These are phyloP conservation scores for Falco naumanni DNA, from an alignment of 2,797 vertebrate species.

Conservation along the genomic window DNA sequence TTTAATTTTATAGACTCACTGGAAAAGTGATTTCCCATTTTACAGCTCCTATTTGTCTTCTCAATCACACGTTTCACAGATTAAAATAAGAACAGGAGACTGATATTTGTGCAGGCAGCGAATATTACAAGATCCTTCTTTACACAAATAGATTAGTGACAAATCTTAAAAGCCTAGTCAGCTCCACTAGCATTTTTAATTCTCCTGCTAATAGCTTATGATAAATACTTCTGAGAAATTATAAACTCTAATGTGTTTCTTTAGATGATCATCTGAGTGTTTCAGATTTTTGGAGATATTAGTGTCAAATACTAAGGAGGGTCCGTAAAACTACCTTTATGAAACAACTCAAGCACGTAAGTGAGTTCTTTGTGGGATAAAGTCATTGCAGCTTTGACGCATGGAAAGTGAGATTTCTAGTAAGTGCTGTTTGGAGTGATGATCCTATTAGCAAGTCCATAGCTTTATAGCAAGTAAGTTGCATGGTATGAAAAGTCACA, in stretches of 20 bases:
- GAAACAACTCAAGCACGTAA: neutral
- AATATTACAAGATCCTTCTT: slow-evolving; percentile 26
- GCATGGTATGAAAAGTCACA: neutral
- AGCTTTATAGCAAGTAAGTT: neutral
- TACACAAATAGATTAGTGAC: slow-evolving; percentile 15
- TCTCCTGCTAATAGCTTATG: neutral
- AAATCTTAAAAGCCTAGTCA: slow-evolving; percentile 5
- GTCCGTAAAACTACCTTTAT: neutral
- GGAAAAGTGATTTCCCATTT: slow-evolving; percentile 30
- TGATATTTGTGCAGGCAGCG: neutral
- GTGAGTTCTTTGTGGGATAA: neutral
- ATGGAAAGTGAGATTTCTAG: slow-evolving; percentile 21
- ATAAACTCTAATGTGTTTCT: neutral
- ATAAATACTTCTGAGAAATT: slow-evolving; percentile 2
- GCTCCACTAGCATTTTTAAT: neutral
- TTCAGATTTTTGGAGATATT: slow-evolving; percentile 26
- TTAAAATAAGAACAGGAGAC: slow-evolving; percentile 10
- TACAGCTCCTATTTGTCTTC: slow-evolving; percentile 26
- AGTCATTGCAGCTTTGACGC: slow-evolving; percentile 11
- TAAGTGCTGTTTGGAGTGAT: neutral
- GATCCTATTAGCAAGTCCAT: slow-evolving; percentile 14
- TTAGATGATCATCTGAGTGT: neutral
- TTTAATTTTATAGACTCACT: slow-evolving; percentile 33
- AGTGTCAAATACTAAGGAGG: neutral
- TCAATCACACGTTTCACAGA: neutral